Conservation (phyloP, 2,797 vertebrate genomes). For the Clarias fuscus region DNA sequence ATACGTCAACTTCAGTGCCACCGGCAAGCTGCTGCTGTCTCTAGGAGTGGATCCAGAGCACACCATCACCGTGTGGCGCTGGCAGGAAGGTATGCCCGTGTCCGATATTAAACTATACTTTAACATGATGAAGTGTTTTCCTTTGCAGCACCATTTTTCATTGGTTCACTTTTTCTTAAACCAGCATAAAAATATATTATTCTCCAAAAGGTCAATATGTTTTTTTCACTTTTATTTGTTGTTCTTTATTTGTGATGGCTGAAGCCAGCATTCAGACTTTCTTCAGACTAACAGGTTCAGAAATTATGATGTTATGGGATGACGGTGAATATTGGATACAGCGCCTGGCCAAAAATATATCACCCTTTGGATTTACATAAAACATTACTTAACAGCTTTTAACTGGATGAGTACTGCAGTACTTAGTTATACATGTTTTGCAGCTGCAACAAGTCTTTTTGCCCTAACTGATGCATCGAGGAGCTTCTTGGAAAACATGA, state of each 20-base stretch:
- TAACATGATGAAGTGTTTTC: neutral
- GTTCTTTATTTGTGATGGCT: neutral
- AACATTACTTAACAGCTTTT: too few relatives aligned
- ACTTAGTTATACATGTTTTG: too few relatives aligned
- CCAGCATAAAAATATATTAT: neutral
- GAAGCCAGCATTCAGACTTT: neutral
- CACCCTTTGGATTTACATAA: too few relatives aligned
- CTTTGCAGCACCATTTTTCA: neutral
- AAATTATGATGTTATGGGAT: neutral
- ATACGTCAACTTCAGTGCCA: conserved; percentile 94
- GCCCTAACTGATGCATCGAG: too few relatives aligned
- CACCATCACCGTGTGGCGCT: conserved; percentile 93
- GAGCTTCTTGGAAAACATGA: too few relatives aligned
- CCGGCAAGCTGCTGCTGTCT: conserved; percentile 91
- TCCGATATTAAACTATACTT: too few relatives aligned
- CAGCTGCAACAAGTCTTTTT: too few relatives aligned
- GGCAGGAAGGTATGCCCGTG: conserved; percentile 88
- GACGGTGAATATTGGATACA: neutral
- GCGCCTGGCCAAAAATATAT: too few relatives aligned
- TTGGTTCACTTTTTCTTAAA: neutral
- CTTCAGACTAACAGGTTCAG: neutral
- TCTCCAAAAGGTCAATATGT: too few relatives aligned
- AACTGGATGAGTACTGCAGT: too few relatives aligned
- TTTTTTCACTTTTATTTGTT: neutral
- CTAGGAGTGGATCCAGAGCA: conserved; percentile 93